Evolutionary conservation across 2,888 invertebrate species (phyloP).

Genomic region (Protodeltote pygarga): DNA sequence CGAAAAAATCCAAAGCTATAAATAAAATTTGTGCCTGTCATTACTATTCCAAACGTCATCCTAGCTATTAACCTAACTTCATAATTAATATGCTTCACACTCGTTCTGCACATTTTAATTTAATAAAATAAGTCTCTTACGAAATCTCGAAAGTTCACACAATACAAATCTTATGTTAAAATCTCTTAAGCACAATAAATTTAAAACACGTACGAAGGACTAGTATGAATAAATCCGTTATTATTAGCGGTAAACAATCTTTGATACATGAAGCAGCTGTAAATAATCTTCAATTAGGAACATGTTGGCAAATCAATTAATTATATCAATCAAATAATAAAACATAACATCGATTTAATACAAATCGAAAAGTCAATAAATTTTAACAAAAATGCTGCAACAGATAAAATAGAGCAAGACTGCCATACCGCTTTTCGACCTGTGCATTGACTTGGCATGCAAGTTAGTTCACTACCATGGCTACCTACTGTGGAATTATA

Average conservation of each 20-base stretch:
- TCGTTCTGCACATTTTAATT: slow-evolving; percentile 12
- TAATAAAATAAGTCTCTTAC: slow-evolving; percentile 35
- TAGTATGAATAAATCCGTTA: slow-evolving; percentile 55
- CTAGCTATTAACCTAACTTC: slow-evolving; percentile 6
- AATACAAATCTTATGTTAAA: slow-evolving; percentile 30
- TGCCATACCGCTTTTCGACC: slow-evolving; percentile 41
- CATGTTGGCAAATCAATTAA: slow-evolving; percentile 26
- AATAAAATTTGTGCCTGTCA: slow-evolving; percentile 32
- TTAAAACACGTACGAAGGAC: slow-evolving; percentile 50
- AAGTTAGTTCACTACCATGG: slow-evolving; percentile 45
- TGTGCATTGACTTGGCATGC: slow-evolving; percentile 46
- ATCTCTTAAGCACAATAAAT: slow-evolving; percentile 28
- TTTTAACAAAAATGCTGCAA: slow-evolving; percentile 25
- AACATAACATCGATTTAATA: slow-evolving; percentile 4
- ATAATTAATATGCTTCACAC: slow-evolving; percentile 7
- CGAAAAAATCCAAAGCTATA: slow-evolving; percentile 37
- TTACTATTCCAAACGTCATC: slow-evolving; percentile 4
- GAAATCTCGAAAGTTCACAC: slow-evolving; percentile 24
- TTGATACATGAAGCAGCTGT: slow-evolving; percentile 15
- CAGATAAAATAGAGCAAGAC: slow-evolving; percentile 33
- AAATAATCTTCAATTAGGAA: slow-evolving; percentile 50
- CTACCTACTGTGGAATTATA: slow-evolving; percentile 73
- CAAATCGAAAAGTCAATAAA: slow-evolving; percentile 11
- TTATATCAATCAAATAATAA: not conserved
- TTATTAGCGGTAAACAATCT: slow-evolving; percentile 33